Base-by-base conservation (phyloP, 2,888 invertebrate genomes). In the Sesia apiformis region DNA sequence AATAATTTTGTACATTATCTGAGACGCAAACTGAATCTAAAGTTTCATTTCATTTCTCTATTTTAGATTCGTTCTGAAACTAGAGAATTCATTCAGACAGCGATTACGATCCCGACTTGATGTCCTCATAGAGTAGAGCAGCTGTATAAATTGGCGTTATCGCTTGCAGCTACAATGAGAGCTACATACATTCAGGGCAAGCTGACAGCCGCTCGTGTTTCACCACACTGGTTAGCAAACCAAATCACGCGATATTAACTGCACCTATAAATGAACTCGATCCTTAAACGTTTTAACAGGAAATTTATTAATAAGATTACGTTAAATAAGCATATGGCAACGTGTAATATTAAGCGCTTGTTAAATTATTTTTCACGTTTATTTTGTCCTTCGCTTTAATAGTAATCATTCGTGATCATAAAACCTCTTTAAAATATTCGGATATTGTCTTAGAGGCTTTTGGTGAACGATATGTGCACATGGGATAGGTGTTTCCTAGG, bases 241-340 rank as follows among this genome's bases (percentile, higher is more conserved):
- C 79, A 78, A 81, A 81, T 81, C 76, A 77, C 68, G 72, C 69
- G 71, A 77, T 77, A 75, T 73, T 69, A 73, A 50, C 50, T 46
- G 8, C 46, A 46, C 8, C 46, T 46, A 46, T 46, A 46, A 46
- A 46, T 46, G 46, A 46, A 46, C 23, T 46, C 7, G 23, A 8
- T 46, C 23, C 46, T 46, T 23, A 23, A 23, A 23, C 23, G 23
- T 23, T 23, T 23, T 23, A 23, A 23, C 23, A 23, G 23, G 23
- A 23, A 1, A 23, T 23, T 23, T 23, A 23, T 2, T 23, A 23
- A 23, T 23, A 23, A 23, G 23, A 23, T 23, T 23, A 23, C 23
- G 2, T 23, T 23, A 23, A 23, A 23, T 23, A 23, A 23, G 23
- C 2, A 23, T 23, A 23, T 23, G 1, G 23, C 23, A 23, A 23